phyloP scores from a whole-genome alignment of 2,888 invertebrate species.

The Argyra leucocephala region DNA sequence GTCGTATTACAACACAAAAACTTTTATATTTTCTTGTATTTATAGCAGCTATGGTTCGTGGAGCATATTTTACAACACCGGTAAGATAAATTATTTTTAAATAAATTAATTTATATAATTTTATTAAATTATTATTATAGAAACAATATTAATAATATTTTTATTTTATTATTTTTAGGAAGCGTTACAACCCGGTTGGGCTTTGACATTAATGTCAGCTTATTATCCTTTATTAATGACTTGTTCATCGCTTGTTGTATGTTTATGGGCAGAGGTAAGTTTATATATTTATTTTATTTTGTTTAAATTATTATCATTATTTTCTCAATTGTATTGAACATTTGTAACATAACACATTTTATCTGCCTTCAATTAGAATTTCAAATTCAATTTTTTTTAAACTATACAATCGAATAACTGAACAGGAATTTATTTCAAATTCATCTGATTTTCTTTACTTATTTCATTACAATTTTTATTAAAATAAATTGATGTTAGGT shows the following conservation, averaged over 20 bases:
- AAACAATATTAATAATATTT: conserved; percentile 6
- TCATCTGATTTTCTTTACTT: too few relatives aligned
- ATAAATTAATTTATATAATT: neutral
- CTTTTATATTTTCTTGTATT: conserved; percentile 78
- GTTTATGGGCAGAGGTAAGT: conserved; percentile 89
- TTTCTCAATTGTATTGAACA: neutral
- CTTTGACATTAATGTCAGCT: conserved; percentile 74
- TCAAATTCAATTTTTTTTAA: too few relatives aligned
- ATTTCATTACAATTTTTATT: too few relatives aligned
- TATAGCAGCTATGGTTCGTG: conserved; percentile 72
- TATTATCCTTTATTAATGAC: conserved; percentile 84
- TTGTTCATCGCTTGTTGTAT: conserved; percentile 81
- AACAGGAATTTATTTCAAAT: too few relatives aligned
- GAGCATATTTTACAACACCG: conserved; percentile 82
- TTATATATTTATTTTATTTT: neutral
- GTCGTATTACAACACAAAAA: conserved; percentile 82
- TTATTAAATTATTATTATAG: conserved; percentile 10
- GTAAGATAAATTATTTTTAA: conserved; percentile 48
- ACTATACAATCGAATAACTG: too few relatives aligned
- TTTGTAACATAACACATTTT: too few relatives aligned
- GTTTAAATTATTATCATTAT: too few relatives aligned
- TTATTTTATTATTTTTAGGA: conserved; percentile 48
- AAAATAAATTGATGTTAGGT: too few relatives aligned
- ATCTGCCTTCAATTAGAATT: too few relatives aligned
- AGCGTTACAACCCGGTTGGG: conserved; percentile 74